phyloP scores from a whole-genome alignment of 2,888 invertebrate species.

The Ischnus inquisitorius region DNA sequence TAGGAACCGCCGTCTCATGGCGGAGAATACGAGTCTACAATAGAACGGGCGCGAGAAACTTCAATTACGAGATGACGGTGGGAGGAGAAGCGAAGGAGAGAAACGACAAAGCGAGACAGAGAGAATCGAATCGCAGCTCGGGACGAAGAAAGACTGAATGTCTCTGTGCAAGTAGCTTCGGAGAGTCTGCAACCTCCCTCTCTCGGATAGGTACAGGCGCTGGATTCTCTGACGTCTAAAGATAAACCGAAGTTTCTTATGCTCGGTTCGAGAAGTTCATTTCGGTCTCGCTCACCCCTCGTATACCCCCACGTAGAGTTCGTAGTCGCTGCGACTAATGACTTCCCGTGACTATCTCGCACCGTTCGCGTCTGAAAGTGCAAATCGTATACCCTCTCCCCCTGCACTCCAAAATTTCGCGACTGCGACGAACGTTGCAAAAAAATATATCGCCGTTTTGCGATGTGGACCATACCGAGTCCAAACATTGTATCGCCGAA shows the following conservation, averaged over 20 bases:
- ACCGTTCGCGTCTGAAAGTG: conserved; percentile 29
- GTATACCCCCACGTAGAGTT: conserved; percentile 47
- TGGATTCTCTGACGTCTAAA: conserved; percentile 65
- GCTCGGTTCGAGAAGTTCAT: conserved; percentile 67
- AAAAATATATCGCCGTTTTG: conserved; percentile 29
- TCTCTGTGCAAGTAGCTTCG: conserved; percentile 46
- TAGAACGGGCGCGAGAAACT: conserved; percentile 54
- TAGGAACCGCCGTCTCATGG: conserved; percentile 47
- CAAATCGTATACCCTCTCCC: conserved; percentile 48
- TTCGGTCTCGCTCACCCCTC: conserved; percentile 34
- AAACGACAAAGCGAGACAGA: conserved; percentile 23
- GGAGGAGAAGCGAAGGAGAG: background rate
- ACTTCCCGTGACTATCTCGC: conserved; percentile 64
- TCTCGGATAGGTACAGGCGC: conserved; percentile 47
- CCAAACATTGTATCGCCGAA: background rate
- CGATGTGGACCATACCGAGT: background rate
- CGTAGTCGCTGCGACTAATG: conserved; percentile 70
- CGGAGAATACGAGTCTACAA: conserved; percentile 58
- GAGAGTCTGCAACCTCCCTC: conserved; percentile 56
- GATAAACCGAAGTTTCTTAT: conserved; percentile 78
- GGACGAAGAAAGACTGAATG: conserved; percentile 48
- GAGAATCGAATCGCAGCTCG: conserved; percentile 37
- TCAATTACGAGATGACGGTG: conserved; percentile 62
- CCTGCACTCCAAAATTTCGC: conserved; percentile 22
- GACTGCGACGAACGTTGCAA: conserved; percentile 50